phyloP scores from a whole-genome alignment of 2,888 invertebrate species.

The Balanococcus diminutus region DNA sequence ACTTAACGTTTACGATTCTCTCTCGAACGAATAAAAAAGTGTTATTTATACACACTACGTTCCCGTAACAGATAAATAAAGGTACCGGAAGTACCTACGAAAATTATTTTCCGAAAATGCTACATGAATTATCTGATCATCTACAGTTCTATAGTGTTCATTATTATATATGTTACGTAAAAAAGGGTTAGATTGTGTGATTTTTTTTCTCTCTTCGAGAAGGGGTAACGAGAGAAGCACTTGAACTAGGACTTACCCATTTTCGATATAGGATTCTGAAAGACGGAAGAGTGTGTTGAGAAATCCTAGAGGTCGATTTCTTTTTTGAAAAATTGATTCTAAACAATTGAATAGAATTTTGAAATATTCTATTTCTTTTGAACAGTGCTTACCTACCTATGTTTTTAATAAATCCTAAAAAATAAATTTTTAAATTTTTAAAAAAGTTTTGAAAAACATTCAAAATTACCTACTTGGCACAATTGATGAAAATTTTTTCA shows the following conservation, averaged over 20 bases:
- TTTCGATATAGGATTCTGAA: too few relatives aligned
- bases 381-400: too few relatives aligned
- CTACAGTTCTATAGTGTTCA: neutral
- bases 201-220: neutral
- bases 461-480: too few relatives aligned
- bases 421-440: too few relatives aligned
- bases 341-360: too few relatives aligned
- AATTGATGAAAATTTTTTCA: too few relatives aligned
- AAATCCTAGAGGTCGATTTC: too few relatives aligned
- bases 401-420: too few relatives aligned
- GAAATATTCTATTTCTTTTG: too few relatives aligned
- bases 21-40: constrained; percentile 5
- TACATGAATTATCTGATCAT: constrained; percentile 12
- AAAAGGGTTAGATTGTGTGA: neutral
- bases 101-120: neutral
- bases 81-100: neutral
- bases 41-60: neutral
- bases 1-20: neutral
- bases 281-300: too few relatives aligned
- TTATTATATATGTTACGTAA: neutral
- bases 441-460: too few relatives aligned
- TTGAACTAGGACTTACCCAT: neutral
- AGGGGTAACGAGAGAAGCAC: neutral
- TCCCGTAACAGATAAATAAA: constrained; percentile 1
- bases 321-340: too few relatives aligned